phyloP scores from a whole-genome alignment of 2,113 vertebrate species.

The Rattus norvegicus region GRCr8 NC_086019.1:172870501-172871000 shows the following conservation, averaged over 20 bases:
- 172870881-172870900: neutral
- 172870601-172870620: neutral
- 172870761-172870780: neutral
- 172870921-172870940: neutral
- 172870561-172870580: neutral
- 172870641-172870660: neutral
- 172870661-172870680: neutral
- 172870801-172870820: neutral
- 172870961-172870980: neutral
- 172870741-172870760: neutral
- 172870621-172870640: neutral
- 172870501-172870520: conserved; percentile 1
- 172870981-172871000: neutral
- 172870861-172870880: neutral
- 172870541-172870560: neutral
- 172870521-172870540: neutral
- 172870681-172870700: neutral
- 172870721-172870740: neutral
- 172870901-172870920: neutral
- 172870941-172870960: neutral
- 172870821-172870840: neutral
- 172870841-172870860: neutral
- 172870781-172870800: neutral
- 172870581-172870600: neutral
- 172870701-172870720: neutral